These are phyloP conservation scores for Hypanus sabinus DNA, from an alignment of 2,113 vertebrate genomes.

Conservation along the genomic window DNA sequence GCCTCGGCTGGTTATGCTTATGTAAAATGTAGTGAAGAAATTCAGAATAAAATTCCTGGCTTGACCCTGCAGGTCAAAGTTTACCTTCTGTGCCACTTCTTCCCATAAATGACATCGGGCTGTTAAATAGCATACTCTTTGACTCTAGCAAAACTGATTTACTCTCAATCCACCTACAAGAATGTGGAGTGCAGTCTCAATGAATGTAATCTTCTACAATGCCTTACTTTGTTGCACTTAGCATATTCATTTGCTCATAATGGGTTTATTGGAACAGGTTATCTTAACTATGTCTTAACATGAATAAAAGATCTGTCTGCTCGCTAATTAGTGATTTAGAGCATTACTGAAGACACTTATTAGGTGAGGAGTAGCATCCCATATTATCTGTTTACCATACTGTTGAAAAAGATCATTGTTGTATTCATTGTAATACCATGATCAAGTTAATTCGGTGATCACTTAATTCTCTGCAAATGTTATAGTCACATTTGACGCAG, in stretches of 20 bases:
- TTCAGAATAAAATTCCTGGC: background rate
- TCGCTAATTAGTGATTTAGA: background rate
- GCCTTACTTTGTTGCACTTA: background rate
- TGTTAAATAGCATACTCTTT: background rate
- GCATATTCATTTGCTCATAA: background rate
- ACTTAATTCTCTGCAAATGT: background rate
- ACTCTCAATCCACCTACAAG: background rate
- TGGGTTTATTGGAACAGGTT: background rate
- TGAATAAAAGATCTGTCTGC: background rate
- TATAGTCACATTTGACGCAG: background rate
- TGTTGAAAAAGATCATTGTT: background rate
- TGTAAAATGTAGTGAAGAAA: background rate
- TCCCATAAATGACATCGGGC: background rate
- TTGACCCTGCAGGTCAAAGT: background rate
- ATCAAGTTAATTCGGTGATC: background rate
- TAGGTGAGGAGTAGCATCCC: background rate
- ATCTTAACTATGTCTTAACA: background rate
- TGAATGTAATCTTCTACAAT: background rate
- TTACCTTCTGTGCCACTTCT: background rate
- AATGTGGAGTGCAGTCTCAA: background rate
- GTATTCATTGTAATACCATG: background rate
- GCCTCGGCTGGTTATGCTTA: background rate
- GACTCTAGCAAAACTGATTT: background rate
- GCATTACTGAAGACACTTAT: background rate
- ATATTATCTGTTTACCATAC: background rate